These are phyloP conservation scores for Lepidothrix coronata DNA, from an alignment of 2,113 vertebrate genomes.

Conservation along the genomic window DNA sequence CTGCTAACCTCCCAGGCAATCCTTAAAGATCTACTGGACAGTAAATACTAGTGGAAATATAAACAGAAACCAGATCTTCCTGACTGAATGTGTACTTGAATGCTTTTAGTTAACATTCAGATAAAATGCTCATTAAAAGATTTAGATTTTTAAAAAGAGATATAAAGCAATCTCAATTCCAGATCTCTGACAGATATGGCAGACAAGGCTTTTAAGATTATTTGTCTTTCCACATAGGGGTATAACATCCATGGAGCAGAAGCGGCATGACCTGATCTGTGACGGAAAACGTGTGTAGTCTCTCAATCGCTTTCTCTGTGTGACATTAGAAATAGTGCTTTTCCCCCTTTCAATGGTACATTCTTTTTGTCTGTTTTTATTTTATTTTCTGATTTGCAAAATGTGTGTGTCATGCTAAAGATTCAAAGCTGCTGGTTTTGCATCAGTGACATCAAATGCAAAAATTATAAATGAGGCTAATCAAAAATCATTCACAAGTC, in stretches of 20 bases:
- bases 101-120: not conserved
- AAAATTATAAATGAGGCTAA: conserved; percentile 19
- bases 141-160: not conserved
- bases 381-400: not conserved
- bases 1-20: not conserved
- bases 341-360: not conserved
- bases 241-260: not conserved
- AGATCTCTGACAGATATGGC: not conserved
- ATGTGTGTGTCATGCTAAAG: not conserved
- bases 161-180: not conserved
- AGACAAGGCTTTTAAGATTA: not conserved
- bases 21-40: not conserved
- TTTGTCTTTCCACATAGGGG: not conserved
- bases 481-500: conserved; percentile 20
- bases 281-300: not conserved
- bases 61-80: not conserved
- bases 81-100: not conserved
- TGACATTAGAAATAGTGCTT: not conserved
- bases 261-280: not conserved
- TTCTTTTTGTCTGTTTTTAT: not conserved
- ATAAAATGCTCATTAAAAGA: not conserved
- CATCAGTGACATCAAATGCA: not conserved
- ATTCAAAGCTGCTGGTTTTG: conserved; percentile 5
- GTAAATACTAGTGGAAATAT: not conserved
- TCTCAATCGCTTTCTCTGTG: not conserved